Base-by-base conservation (phyloP, 2,888 invertebrate genomes). In the Caenorhabditis angaria region DNA sequence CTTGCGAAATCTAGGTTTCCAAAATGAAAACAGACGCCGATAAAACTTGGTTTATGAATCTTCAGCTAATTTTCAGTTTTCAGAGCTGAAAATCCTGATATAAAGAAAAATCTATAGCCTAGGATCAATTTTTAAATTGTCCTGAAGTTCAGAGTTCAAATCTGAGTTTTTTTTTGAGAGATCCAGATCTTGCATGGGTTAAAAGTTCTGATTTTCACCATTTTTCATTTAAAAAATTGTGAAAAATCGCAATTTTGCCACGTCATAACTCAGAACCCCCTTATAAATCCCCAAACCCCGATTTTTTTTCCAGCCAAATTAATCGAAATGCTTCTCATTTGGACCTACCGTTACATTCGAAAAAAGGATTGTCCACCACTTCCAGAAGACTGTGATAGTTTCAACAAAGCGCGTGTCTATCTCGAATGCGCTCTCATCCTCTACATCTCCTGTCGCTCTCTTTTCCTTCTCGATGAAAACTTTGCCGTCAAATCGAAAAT, bases 401-500 rank as follows among this genome's bases (percentile, higher is more conserved):
- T 51, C 35, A 24, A 41, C 25, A 64, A 55, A 53, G 54, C 72
- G 6, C 56, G 67, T 54, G 35, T 32, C 0, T 72, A 72, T 57
- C 55, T 72, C 22, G 72, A 72, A 35, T 67, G 67, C 53, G 64
- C 67, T n/a, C 35, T 72, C 8, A 60, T 72, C 20, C n/a, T 72
- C 8, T 72, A 64, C 20, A 63, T 65, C 55, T 67, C 72, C 14
- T 61, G 61, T 35, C 32, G 32, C 59, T 69, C 8, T 35, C 50
- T 50, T 29, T 55, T 32, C 18, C n/a, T 25, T 58, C 53, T 47
- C 18, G 48, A 64, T 27, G 61, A 51, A 2, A 24, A 61, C 1
- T 29, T 22, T 6, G 20, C 18, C 8, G 2, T 50, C 3, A 72
- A 72, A 50, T 50, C 47, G 20, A 72, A 61, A 57, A 25, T 48